Evolutionary conservation across 2,113 vertebrate species (phyloP).

Genomic region (Emydura subglobosa): DNA sequence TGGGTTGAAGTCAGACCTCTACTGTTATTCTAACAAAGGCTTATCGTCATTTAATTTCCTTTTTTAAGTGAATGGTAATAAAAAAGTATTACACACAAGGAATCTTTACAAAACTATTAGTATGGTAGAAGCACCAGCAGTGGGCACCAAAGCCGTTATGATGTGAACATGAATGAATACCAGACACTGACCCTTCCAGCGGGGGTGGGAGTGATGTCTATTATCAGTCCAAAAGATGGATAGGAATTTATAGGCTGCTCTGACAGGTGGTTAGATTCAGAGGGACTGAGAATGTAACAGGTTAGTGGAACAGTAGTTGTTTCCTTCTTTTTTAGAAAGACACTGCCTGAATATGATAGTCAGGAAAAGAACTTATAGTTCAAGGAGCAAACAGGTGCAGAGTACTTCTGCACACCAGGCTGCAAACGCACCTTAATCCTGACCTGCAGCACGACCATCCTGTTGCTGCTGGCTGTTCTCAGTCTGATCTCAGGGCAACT

Average conservation of each 20-base stretch:
- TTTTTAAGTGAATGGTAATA: conserved; percentile 3
- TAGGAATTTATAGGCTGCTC: neutral
- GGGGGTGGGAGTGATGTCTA: neutral
- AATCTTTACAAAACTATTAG: conserved; percentile 20
- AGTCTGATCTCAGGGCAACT: neutral
- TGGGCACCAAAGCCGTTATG: conserved; percentile 84
- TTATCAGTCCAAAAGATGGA: neutral
- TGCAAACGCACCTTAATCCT: neutral
- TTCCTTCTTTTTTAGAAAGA: neutral
- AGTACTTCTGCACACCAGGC: neutral
- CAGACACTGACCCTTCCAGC: neutral
- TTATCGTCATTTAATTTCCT: conserved; percentile 66
- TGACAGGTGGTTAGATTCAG: neutral
- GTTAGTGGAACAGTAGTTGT: neutral
- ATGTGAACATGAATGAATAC: conserved; percentile 64
- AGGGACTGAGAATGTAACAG: neutral
- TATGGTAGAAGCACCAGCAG: conserved; percentile 70
- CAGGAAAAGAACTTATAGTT: neutral
- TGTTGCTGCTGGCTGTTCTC: neutral
- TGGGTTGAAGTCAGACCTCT: conserved; percentile 35
- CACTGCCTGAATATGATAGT: neutral
- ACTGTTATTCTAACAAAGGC: conserved; percentile 44
- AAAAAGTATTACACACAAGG: neutral
- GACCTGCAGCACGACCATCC: conserved; percentile 49
- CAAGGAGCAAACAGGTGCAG: neutral